Conservation (phyloP, 2,888 invertebrate species). For the Lepidocyrtoides sp. region DNA sequence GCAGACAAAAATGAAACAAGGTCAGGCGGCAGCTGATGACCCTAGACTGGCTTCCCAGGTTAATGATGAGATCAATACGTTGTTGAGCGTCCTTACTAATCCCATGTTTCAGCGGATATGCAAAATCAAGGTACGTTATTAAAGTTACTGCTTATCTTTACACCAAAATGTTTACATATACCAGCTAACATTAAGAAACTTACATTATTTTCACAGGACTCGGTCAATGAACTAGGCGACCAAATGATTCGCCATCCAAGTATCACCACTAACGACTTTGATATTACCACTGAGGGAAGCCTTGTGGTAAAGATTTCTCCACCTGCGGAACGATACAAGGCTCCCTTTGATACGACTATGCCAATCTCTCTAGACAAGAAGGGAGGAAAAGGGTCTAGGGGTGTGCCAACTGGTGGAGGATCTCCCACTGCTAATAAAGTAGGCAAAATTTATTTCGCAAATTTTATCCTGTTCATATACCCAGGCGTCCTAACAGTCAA, state of each 20-base stretch:
- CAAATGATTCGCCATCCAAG: slow-evolving; percentile 97
- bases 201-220: slow-evolving; percentile 24
- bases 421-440: slow-evolving; percentile 43
- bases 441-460: neutral
- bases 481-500: neutral
- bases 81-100: slow-evolving; percentile 94
- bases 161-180: too few relatives aligned
- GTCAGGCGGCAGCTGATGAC: slow-evolving; percentile 89
- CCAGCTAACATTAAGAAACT: too few relatives aligned
- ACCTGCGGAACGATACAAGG: slow-evolving; percentile 82
- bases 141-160: neutral
- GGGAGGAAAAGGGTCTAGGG: slow-evolving; percentile 1
- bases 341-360: slow-evolving; percentile 82
- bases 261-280: slow-evolving; percentile 97
- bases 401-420: slow-evolving; percentile 14
- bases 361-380: slow-evolving; percentile 67
- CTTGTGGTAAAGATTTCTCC: slow-evolving; percentile 90
- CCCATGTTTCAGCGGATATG: slow-evolving; percentile 96
- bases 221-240: slow-evolving; percentile 93
- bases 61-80: slow-evolving; percentile 93
- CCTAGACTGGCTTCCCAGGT: slow-evolving; percentile 92
- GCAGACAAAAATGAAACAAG: slow-evolving; percentile 82
- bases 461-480: neutral
- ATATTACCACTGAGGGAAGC: slow-evolving; percentile 94
- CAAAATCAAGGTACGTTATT: slow-evolving; percentile 89